Base-by-base conservation (phyloP, 2,113 vertebrate species). In the Pangasianodon hypophthalmus region DNA sequence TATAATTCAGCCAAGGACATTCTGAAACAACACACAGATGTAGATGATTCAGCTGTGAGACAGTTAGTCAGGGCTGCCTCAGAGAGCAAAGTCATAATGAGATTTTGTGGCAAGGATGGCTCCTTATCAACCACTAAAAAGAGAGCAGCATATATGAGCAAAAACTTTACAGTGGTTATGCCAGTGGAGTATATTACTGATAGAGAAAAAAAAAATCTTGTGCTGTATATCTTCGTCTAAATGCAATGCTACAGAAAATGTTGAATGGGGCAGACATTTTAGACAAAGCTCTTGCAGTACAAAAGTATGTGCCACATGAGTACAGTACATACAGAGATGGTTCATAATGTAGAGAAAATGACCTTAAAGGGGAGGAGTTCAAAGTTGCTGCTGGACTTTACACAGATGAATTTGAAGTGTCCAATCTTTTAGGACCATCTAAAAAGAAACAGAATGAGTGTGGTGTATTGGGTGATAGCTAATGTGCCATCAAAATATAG, bases 21-120 rank as follows among this genome's bases (percentile, higher is more conserved):
- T 87, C 85, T 87, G n/a, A 87, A 91, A 89, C 64, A 89, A 52
- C 26, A 89, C 48, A 75, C 54, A 86, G 37, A 83, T 64, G 6
- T 87, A 90, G 87, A 92, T 87, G 87, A 90, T 86, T 90, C 81
- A 86, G 71, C 62, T 88, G 81, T 92, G 73, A 88, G n/a, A 87
- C 14, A 90, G 80, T 18, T 86, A 58, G 58, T 84, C 7, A 79
- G 19, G 48, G 52, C 46, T 85, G 67, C 48, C 41, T 37, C 85
- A 87, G 29, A 62, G 60, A 87, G 18, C 58, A 80, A 90, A 75
- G 82, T 85, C 41, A 87, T 88, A 26, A 67, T 24, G 6, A 75
- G 8, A 84, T 84, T 75, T 56, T 90, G 69, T 84, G 86, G 79
- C 37, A 90, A 88, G 18, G 69, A 56, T 10, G 84, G 90, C 32